Evolutionary conservation across 2,888 invertebrate genomes (phyloP).

Genomic region (Thecocarcelia acutangulata): DNA sequence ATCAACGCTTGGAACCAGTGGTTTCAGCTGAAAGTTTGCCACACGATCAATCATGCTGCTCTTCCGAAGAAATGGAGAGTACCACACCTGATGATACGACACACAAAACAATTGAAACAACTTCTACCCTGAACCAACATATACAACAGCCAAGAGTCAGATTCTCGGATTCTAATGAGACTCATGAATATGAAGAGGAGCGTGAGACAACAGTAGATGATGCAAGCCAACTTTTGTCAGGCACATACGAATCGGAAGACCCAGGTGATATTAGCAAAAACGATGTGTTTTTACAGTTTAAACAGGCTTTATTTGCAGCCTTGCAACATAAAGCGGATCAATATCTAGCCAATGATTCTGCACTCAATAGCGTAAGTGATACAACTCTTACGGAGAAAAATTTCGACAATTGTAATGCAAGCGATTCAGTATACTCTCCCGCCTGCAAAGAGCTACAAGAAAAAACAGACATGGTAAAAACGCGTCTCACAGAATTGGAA

Average conservation of each 20-base stretch:
- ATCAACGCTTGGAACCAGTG: constrained; percentile 71
- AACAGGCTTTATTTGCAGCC: constrained; percentile 74
- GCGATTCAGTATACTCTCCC: background rate
- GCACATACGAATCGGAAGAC: background rate
- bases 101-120: constrained; percentile 63
- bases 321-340: constrained; percentile 72
- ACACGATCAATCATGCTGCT: constrained; percentile 33
- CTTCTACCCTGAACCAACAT: constrained; percentile 30
- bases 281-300: constrained; percentile 76
- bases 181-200: constrained; percentile 74
- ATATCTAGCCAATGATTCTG: constrained; percentile 42
- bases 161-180: constrained; percentile 76
- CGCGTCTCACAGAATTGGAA: constrained; percentile 86
- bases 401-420: background rate
- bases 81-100: constrained; percentile 40
- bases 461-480: constrained; percentile 78
- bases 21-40: constrained; percentile 59
- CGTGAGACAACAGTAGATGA: constrained; percentile 3
- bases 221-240: constrained; percentile 29
- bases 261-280: constrained; percentile 49
- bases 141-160: constrained; percentile 72
- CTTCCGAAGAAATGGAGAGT: constrained; percentile 42
- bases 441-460: constrained; percentile 72
- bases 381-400: constrained; percentile 50
- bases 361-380: constrained; percentile 30